phyloP scores from a whole-genome alignment of 2,888 invertebrate species.

The Nephrotoma appendiculata region DNA sequence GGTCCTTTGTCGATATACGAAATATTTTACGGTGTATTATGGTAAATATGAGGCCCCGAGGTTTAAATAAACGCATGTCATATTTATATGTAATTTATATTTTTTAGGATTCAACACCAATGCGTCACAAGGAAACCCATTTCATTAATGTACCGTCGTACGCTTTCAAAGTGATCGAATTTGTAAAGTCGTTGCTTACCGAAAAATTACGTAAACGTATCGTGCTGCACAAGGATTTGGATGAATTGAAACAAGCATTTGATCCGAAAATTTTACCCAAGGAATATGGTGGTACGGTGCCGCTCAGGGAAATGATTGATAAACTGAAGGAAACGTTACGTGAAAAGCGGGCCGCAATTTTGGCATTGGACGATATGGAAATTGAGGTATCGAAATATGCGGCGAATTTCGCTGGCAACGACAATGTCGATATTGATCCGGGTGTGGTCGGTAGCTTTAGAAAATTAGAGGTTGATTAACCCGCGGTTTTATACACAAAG shows the following conservation, averaged over 20 bases:
- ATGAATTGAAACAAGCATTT: constrained; percentile 55
- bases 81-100: neutral
- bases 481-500: neutral
- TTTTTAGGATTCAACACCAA: constrained; percentile 68
- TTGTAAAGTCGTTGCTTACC: constrained; percentile 64
- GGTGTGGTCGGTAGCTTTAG: constrained; percentile 73
- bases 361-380: constrained; percentile 61
- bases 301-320: constrained; percentile 67
- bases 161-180: constrained; percentile 69
- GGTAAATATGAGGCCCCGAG: constrained; percentile 29
- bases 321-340: constrained; percentile 50
- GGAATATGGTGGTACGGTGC: constrained; percentile 78
- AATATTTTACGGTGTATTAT: constrained; percentile 66
- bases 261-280: constrained; percentile 65
- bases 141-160: constrained; percentile 72
- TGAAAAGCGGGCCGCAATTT: constrained; percentile 46
- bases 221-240: constrained; percentile 58
- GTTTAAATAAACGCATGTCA: neutral
- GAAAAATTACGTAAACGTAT: constrained; percentile 73
- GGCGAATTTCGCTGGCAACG: constrained; percentile 38
- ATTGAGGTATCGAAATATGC: constrained; percentile 45
- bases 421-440: constrained; percentile 52
- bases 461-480: constrained; percentile 67
- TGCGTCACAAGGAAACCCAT: constrained; percentile 80
- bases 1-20: constrained; percentile 65